phyloP scores from a whole-genome alignment of 2,113 vertebrate genomes.

The Anarhynchus alexandrinus region DNA sequence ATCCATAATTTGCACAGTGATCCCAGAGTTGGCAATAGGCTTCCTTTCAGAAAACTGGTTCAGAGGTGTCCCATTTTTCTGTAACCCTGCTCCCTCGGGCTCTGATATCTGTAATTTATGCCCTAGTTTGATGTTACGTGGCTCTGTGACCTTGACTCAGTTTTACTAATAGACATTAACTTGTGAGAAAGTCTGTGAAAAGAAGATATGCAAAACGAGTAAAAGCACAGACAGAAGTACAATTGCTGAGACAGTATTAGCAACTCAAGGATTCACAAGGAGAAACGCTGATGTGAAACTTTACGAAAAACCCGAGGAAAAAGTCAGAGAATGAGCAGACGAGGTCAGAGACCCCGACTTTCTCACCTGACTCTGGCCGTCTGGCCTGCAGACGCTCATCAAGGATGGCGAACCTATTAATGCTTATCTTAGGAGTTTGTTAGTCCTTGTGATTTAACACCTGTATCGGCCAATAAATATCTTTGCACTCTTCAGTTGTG shows the following conservation, averaged over 20 bases:
- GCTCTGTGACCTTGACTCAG: background rate
- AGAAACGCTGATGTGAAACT: background rate
- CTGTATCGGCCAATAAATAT: background rate
- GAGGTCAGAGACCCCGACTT: background rate
- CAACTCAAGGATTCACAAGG: background rate
- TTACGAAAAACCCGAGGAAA: background rate
- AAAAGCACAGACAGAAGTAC: background rate
- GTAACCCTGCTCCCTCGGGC: background rate
- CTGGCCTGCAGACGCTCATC: background rate
- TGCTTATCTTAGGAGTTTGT: background rate
- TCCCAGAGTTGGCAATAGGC: background rate
- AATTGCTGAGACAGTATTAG: background rate
- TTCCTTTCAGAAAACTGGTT: background rate
- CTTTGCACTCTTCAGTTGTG: background rate
- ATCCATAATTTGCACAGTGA: background rate
- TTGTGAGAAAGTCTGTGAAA: background rate
- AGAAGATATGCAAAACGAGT: background rate
- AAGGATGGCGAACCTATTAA: fast-evolving
- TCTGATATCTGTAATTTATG: background rate
- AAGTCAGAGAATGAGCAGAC: background rate
- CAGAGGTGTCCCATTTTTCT: background rate
- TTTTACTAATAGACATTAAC: background rate
- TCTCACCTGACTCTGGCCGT: background rate
- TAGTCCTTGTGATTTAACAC: background rate
- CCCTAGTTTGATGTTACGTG: background rate